Conservation (phyloP, 2,888 invertebrate species). For the Cryptus armator region DNA sequence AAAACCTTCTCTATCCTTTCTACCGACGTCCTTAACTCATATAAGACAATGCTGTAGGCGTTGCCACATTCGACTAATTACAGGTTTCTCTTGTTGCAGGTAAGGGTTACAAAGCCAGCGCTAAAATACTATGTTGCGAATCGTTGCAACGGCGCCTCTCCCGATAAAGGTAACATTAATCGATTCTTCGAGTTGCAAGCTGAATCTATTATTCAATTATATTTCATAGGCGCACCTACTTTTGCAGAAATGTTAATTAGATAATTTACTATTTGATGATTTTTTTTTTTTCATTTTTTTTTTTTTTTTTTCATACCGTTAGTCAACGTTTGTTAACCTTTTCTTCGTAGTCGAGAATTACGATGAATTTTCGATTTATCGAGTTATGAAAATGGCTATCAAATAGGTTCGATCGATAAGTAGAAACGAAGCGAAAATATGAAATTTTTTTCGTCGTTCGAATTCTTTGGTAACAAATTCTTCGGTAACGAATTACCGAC, state of each 20-base stretch:
- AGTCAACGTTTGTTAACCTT: neutral
- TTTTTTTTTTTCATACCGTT: neutral
- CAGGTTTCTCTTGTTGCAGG: slow-evolving; percentile 78
- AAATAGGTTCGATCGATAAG: neutral
- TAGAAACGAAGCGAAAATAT: neutral
- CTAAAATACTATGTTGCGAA: slow-evolving; percentile 44
- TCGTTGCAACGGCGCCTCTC: slow-evolving; percentile 57
- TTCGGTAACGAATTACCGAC: slow-evolving; percentile 76
- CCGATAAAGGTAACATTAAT: slow-evolving; percentile 62
- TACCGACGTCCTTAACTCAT: slow-evolving; percentile 32
- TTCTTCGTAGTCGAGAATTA: neutral
- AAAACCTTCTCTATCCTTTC: slow-evolving; percentile 31
- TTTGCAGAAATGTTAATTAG: slow-evolving; percentile 27
- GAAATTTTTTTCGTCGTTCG: neutral
- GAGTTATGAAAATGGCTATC: neutral
- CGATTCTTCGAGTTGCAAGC: slow-evolving; percentile 24
- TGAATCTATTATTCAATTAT: slow-evolving; percentile 42
- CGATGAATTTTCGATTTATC: neutral
- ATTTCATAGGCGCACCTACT: slow-evolving; percentile 24
- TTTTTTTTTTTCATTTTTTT: slow-evolving; percentile 5
- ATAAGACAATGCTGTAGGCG: slow-evolving; percentile 54
- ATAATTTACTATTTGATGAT: slow-evolving; percentile 19
- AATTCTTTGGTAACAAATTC: slow-evolving; percentile 38
- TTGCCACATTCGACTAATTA: slow-evolving; percentile 62
- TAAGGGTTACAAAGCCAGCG: slow-evolving; percentile 72